phyloP scores from a whole-genome alignment of 2,797 vertebrate genomes.

The Bucorvus abyssinicus region DNA sequence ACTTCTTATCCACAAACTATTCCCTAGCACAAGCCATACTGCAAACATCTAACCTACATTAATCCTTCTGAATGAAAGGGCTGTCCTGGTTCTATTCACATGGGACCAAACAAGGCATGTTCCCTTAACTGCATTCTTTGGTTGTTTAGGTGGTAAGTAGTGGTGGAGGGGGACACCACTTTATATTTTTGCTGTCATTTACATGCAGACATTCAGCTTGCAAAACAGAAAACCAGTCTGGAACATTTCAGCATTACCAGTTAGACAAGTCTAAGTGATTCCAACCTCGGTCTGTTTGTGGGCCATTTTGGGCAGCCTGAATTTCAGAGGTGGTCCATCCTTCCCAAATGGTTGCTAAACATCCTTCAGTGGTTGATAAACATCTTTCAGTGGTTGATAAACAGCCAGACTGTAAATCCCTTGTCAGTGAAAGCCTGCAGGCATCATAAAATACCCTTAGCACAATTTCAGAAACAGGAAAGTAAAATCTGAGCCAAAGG shows the following conservation, averaged over 20 bases:
- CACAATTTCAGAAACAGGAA: neutral
- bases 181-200: neutral
- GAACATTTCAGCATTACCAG: neutral
- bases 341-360: neutral
- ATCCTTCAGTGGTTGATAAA: neutral
- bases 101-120: neutral
- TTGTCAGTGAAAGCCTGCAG: neutral
- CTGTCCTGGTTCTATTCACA: neutral
- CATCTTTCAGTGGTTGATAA: neutral
- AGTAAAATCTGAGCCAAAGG: neutral
- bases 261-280: neutral
- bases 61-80: neutral
- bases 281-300: neutral
- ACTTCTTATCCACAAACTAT: neutral
- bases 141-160: neutral
- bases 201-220: neutral
- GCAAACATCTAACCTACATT: neutral
- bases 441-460: neutral
- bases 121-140: neutral
- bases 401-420: neutral
- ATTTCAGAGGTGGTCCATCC: neutral
- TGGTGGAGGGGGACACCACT: accelerated
- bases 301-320: neutral
- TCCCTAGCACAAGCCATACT: neutral
- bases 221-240: neutral